Evolutionary conservation across 2,888 invertebrate genomes (phyloP), one percentile per base, ranked within the genome.

Genomic region (Charanyca ferruginea): DNA sequence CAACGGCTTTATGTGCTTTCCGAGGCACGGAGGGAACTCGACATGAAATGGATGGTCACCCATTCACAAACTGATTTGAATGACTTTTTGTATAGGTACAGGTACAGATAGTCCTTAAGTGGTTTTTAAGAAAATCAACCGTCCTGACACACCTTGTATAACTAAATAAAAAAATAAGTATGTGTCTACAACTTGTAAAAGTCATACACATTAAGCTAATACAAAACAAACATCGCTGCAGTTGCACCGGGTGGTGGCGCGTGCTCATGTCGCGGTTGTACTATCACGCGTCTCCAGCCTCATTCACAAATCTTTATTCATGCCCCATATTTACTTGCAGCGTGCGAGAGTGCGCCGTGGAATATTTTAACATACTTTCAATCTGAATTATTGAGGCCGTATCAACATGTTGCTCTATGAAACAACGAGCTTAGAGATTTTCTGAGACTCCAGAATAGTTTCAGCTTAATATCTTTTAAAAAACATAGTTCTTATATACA

Each of bases 261-360:
- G 94, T 94, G 94, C 94, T 93, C 78, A 92, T 91, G 90, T 86
- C 87, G 85, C 81, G 85, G 89, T 93, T 91, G 74, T 88, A 87
- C 89, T 93, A 94, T 94, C 93, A 89, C 90, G 79, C 83, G 87
- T 87, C 87, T 87, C 87, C 93, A 93, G 92, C 85, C 87, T 82
- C 83, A 86, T 85, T 85, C 88, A 86, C 89, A 89, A 89, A 90
- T 88, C 89, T 89, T 89, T 90, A 89, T 88, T 88, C 85, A 87
- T 85, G 85, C 81, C 80, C 85, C 80, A 85, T 85, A 81, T 83
- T 84, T 85, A 81, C 80, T 81, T 82, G 82, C 79, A 79, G 79
- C 79, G 68, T 70, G 65, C 66, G 66, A 70, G 83, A 74, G 79
- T 78, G 81, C 83, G 68, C 60, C 71, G 71, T 63, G 71, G 84